A percentile compares a stretch with the other conserved stretches of the same genome.
Evolutionary conservation across 2,797 vertebrate species (phyloP).

Genomic region (Chanos chanos): DNA sequence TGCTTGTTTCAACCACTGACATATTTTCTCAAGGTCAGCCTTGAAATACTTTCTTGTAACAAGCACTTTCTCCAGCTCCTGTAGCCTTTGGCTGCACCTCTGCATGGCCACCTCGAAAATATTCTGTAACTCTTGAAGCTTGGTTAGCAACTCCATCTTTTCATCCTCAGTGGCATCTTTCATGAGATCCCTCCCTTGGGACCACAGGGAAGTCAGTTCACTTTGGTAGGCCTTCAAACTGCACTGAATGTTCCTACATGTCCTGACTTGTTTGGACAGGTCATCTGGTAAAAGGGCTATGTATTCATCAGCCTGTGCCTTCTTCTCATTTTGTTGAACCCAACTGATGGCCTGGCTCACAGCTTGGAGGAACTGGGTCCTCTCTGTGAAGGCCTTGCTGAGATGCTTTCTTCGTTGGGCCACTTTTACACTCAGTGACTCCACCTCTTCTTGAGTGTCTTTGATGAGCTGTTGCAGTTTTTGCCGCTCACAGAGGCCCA

Average conservation of each 20-base stretch:
- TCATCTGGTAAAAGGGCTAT: constrained; percentile 92
- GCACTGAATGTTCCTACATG: constrained; percentile 79
- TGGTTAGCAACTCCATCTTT: constrained; percentile 80
- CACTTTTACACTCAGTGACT: constrained; percentile 78
- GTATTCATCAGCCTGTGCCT: constrained; percentile 77
- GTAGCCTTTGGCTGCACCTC: constrained; percentile 79
- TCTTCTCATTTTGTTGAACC: constrained; percentile 89
- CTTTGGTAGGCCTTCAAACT: constrained; percentile 85
- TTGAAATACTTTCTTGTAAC: constrained; percentile 94
- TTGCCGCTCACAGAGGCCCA: constrained; percentile 90
- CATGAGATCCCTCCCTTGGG: constrained; percentile 88
- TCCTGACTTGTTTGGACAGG: constrained; percentile 84
- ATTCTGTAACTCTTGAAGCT: constrained; percentile 85
- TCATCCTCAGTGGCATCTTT: constrained; percentile 88
- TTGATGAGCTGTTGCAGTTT: constrained; percentile 82
- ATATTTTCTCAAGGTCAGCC: constrained; percentile 92
- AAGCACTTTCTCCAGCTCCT: constrained; percentile 87
- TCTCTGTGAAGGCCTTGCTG: constrained; percentile 92
- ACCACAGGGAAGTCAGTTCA: constrained; percentile 86
- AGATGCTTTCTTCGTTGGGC: constrained; percentile 88
- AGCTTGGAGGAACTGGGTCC: constrained; percentile 89
- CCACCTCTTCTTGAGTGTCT: constrained; percentile 82
- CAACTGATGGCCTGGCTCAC: constrained; percentile 84
- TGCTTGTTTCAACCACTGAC: constrained; percentile 88
- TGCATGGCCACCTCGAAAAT: constrained; percentile 82